Base-by-base conservation (phyloP, 2,888 invertebrate genomes). In the Lepidocyrtinus sp. region DNA sequence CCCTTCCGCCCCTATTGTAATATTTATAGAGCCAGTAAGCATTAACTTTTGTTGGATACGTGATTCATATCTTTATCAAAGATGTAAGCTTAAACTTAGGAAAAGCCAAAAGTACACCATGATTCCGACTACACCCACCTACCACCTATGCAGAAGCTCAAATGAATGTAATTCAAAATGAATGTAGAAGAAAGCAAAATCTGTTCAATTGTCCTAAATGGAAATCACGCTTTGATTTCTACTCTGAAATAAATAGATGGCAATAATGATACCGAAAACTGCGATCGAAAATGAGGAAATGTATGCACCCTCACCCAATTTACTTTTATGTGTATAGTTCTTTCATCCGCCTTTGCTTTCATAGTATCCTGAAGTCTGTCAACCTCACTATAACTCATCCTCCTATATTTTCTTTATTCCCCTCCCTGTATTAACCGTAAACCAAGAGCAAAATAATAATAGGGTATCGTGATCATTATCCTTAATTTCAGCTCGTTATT, bases 401-500 rank as follows among this genome's bases (percentile, higher is more conserved):
- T 65, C 9, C 2, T 17, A 55, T 55, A 55, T 55, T 55, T 55
- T 55, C 55, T 55, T n/a, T 55, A 55, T n/a, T n/a, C 55, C 55
- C 55, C 17, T 55, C 2, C n/a, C 17, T 55, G 55, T 9, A n/a
- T 55, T 55, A n/a, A 55, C 36, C 7, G 17, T 12, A 55, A 55
- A 55, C 17, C 2, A 12, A n/a, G 55, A n/a, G 17, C 9, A 71
- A 74, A 75, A 73, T 75, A 68, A 75, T 75, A n/a, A 75, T 45
- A 17, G 19, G 59, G 75, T 75, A 71, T 73, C 78, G 70, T 70
- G 74, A 80, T 80, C 80, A 80, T 80, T 80, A 80, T 80, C 80
- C 80, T 80, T 80, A 80, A 80, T 80, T 80, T 75, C 19, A 65
- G 70, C 80, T 80, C 80, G 80, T 80, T 80, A 80, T 80, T 80